phyloP scores from a whole-genome alignment of 1,140 invertebrate species.

The Leptonema lineaticorne region DNA sequence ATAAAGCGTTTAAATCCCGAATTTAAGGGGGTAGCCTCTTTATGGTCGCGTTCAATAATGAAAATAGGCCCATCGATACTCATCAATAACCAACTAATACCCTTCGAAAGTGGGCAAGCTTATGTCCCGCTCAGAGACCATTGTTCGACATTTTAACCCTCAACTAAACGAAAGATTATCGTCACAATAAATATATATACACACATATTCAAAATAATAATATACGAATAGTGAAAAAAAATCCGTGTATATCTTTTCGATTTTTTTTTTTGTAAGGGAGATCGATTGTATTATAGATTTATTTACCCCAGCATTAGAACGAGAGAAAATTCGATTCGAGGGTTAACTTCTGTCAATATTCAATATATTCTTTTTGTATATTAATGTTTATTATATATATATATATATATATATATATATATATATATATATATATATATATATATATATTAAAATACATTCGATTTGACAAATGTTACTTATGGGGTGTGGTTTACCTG shows the following conservation, averaged over 20 bases:
- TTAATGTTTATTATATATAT: background rate
- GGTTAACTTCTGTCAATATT: background rate
- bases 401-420: background rate
- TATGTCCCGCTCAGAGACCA: slow-evolving; percentile 24
- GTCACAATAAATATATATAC: background rate
- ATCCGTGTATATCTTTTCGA: too few relatives aligned
- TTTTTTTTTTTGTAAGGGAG: background rate
- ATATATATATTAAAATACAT: too few relatives aligned
- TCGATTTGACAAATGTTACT: too few relatives aligned
- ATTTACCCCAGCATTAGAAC: too few relatives aligned
- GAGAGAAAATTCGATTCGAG: slow-evolving; percentile 1
- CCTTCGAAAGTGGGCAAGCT: slow-evolving; percentile 29
- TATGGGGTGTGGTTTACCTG: too few relatives aligned
- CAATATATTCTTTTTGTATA: background rate
- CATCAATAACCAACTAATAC: slow-evolving; percentile 41
- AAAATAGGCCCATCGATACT: slow-evolving; percentile 40
- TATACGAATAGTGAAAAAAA: background rate
- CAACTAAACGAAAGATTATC: too few relatives aligned
- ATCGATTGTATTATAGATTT: background rate
- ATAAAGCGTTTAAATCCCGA: slow-evolving; percentile 24
- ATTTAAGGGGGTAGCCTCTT: background rate
- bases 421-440: too few relatives aligned
- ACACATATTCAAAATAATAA: background rate
- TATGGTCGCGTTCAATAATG: slow-evolving; percentile 30
- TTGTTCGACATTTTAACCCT: slow-evolving; percentile 12